Evolutionary conservation across 2,113 vertebrate genomes (phyloP), one percentile per base, ranked within the genome.

Genomic region (Hepsetus odoe): DNA sequence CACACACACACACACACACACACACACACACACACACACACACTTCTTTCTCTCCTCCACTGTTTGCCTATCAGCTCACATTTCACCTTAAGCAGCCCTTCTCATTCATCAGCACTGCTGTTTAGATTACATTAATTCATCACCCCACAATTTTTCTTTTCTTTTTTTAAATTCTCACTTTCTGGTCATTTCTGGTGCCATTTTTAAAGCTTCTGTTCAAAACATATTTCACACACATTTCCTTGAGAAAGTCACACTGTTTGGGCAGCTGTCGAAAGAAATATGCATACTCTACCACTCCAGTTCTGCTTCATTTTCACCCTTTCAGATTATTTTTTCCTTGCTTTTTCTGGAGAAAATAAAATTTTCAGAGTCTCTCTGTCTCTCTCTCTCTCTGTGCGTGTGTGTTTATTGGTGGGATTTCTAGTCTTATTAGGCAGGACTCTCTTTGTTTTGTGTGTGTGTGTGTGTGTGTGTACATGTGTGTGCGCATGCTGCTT

Each of bases 81-180:
- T 76, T 71, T 83, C 51, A 53, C 65, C 46, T 78, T 56, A 73
- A 69, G 56, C 64, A 82, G 64, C 58, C 44, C 24, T 49, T 16
- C 38, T 59, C 65, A 75, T 69, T 75, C 40, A 56, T 83, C 77
- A 76, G 56, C 70, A 67, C 53, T 59, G 38, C 62, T 64, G 56
- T 79, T 77, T 68, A 53, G 35, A 70, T 79, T 79, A 62, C 76
- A 75, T 75, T 72, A 76, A 51, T 78, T 83, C 55, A 75, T 61
- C 65, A 58, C 51, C 65, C 38, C 40, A 35, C 16, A 42, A 28
- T 73, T 68, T 81, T 44, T 62, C 72, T 65, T 62, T 42, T 40
- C 3, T 55, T 24, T 67, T 46, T 53, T 40, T 66, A 55, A 62
- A 64, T 65, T 68, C 74, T 65, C 74, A 66, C 56, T 75, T 71